These are phyloP conservation scores for Cheilosia scutellata DNA, from an alignment of 2,888 invertebrate species.

Conservation along the genomic window DNA sequence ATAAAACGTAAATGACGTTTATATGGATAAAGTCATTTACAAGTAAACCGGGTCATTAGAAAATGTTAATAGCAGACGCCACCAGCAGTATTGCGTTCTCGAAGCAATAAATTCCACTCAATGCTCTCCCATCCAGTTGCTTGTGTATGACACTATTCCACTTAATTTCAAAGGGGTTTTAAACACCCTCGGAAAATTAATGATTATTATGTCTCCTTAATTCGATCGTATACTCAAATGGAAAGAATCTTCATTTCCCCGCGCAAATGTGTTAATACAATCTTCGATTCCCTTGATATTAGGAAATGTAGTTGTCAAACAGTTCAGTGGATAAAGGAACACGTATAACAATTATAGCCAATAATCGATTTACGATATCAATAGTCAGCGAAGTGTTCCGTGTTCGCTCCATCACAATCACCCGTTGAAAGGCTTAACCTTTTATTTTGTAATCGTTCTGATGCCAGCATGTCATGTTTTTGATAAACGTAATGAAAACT, in stretches of 20 bases:
- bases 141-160: neutral
- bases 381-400: slow-evolving; percentile 6
- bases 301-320: neutral
- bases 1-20: neutral
- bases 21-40: neutral
- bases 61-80: slow-evolving; percentile 21
- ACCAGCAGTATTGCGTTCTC: slow-evolving; percentile 10
- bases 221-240: slow-evolving; percentile 11
- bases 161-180: slow-evolving; percentile 35
- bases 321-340: neutral
- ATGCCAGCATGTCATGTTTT: slow-evolving; percentile 31
- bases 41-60: slow-evolving; percentile 6
- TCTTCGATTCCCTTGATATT: neutral
- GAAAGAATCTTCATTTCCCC: slow-evolving; percentile 22
- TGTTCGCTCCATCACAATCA: slow-evolving; percentile 20
- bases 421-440: slow-evolving; percentile 25
- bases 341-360: slow-evolving; percentile 1
- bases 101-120: slow-evolving; percentile 32
- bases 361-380: slow-evolving; percentile 1
- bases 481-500: slow-evolving; percentile 23
- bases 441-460: slow-evolving; percentile 13
- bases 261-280: neutral
- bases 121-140: slow-evolving; percentile 5
- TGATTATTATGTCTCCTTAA: neutral
- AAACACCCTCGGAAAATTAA: slow-evolving; percentile 20